These are phyloP conservation scores for Carassius gibelio DNA, from an alignment of 2,113 vertebrate species.

Conservation along the genomic window DNA sequence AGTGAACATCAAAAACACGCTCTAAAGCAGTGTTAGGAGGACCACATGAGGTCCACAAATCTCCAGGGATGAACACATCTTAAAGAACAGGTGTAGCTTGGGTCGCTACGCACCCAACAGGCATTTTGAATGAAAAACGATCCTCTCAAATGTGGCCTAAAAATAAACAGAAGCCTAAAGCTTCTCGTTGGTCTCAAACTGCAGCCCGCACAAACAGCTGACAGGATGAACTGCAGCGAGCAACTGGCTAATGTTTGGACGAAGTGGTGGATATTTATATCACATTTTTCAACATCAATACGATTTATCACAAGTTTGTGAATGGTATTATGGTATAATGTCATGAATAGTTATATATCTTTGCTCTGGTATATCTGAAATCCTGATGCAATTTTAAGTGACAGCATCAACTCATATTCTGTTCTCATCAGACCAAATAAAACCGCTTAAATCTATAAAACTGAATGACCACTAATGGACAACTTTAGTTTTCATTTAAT, in stretches of 20 bases:
- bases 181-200: conserved; percentile 64
- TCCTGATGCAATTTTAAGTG: not conserved
- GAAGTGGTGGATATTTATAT: not conserved
- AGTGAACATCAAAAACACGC: not conserved
- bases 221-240: not conserved
- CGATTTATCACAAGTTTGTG: not conserved
- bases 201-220: conserved; percentile 37
- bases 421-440: not conserved
- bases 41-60: conserved; percentile 21
- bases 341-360: not conserved
- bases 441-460: not conserved
- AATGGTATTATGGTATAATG: not conserved
- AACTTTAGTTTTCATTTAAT: not conserved
- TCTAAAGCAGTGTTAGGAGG: not conserved
- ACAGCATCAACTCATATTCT: not conserved
- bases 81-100: conserved; percentile 74
- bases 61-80: conserved; percentile 59
- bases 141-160: conserved; percentile 76
- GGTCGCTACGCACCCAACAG: conserved; percentile 53
- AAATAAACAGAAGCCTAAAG: conserved; percentile 75
- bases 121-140: conserved; percentile 72
- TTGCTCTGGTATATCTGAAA: not conserved
- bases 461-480: not conserved
- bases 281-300: not conserved
- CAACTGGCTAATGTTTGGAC: conserved; percentile 19